A percentile compares a stretch with the other conserved stretches of the same genome.
Evolutionary conservation across 2,113 vertebrate species (phyloP).

Genomic region (Xiphophorus hellerii): DNA sequence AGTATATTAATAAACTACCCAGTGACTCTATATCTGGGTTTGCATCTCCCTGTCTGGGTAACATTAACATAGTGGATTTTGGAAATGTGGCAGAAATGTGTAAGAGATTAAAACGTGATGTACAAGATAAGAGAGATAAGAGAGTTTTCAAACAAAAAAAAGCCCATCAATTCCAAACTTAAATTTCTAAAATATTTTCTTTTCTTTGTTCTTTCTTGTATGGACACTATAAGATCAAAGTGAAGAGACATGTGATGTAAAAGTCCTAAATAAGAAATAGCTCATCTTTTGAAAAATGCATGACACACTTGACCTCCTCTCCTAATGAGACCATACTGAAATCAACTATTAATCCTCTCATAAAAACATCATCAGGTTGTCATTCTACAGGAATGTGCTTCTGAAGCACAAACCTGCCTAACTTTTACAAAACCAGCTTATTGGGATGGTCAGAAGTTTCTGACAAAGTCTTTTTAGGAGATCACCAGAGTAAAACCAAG

Average conservation of each 20-base stretch:
- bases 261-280: not conserved
- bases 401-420: constrained; percentile 22
- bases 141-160: not conserved
- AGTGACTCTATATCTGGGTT: too few species aligned
- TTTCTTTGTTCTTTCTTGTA: not conserved
- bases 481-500: too few species aligned
- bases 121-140: too few species aligned
- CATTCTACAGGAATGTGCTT: constrained; percentile 55
- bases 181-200: too few species aligned
- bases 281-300: constrained; percentile 34
- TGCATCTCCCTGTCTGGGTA: too few species aligned
- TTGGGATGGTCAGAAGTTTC: constrained; percentile 23
- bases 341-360: constrained; percentile 58
- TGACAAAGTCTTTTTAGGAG: not conserved
- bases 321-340: constrained; percentile 35
- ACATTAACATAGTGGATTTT: too few species aligned
- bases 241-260: not conserved
- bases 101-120: too few species aligned
- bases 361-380: constrained; percentile 37
- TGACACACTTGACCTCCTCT: constrained; percentile 51
- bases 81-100: too few species aligned
- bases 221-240: not conserved
- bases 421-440: constrained; percentile 9
- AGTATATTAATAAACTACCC: too few species aligned
- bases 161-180: too few species aligned